Base-by-base conservation (phyloP, 1,140 invertebrate species). In the Musca domestica region DNA sequence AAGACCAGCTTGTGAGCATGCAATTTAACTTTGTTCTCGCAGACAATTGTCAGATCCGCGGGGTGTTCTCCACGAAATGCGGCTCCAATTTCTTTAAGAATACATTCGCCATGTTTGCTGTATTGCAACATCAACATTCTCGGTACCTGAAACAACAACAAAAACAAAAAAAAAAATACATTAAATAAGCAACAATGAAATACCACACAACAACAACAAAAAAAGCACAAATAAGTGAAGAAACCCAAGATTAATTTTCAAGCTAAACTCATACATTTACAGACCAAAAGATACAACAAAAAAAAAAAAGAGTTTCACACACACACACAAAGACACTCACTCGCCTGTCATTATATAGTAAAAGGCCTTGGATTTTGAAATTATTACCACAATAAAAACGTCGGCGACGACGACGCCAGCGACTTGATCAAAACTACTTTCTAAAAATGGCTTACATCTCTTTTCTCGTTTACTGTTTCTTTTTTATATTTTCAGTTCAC, bases 61-160 rank as follows among this genome's bases (percentile, higher is more conserved):
- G 91, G 91, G 81, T 90, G 87, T 77, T 92, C 91, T 67, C 90
- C 90, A 74, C 88, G 86, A 84, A 92, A 93, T 86, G 91, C 92
- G 74, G 90, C 89, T 76, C 90, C 90, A 81, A 93, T 90, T 85
- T 93, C 92, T 77, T 91, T 91, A 81, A 92, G 88, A 85, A 93
- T 89, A 81, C 91, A 92, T 83, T 91, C 91, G 85, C 92, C 91
- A 86, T 93, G 92, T 85, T 93, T 93, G 84, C 91, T 91, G 85
- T 93, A 93, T 84, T 92, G 92, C 83, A 94, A 88, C 77, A 92
- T 93, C 85, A 94, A 87, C 84, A 92, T 82, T 78, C 80, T 85
- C 79, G 87, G 87, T 81, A 83, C 84, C 85, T 86, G 19, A 69
- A 70, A 67, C 69, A 70, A 72, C 41, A 27, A 54, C 63, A 47